Percentiles rank a stretch among this genome's conserved stretches.
Evolutionary conservation across 2,797 vertebrate species (phyloP).

Genomic region (Alouatta caraya): DNA sequence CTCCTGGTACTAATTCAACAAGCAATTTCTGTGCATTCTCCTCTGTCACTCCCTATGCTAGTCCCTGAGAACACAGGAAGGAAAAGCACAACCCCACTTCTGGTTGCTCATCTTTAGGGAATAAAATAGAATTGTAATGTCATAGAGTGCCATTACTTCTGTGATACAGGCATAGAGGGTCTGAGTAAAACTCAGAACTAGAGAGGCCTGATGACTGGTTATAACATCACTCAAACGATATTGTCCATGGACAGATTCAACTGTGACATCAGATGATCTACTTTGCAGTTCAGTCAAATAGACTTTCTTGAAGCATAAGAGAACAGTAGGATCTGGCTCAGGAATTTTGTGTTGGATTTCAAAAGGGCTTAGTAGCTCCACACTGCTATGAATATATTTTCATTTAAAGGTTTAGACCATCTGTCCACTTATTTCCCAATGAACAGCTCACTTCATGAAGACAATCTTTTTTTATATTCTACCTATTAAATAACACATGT

Average conservation of each 20-base stretch:
- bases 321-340: background rate
- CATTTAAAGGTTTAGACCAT: background rate
- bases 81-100: background rate
- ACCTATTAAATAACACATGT: background rate
- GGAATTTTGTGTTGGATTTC: background rate
- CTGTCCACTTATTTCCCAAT: constrained; percentile 25
- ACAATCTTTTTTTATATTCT: background rate
- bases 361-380: background rate
- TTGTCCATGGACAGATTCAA: background rate
- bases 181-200: background rate
- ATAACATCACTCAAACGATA: background rate
- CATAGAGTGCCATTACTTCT: background rate
- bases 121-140: background rate
- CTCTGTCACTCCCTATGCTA: background rate
- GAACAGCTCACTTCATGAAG: background rate
- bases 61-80: background rate
- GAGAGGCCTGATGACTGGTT: background rate
- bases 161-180: background rate
- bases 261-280: background rate
- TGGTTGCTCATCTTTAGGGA: background rate
- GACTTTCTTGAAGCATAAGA: background rate
- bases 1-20: background rate
- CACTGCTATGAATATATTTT: background rate
- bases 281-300: background rate
- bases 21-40: background rate